Evolutionary conservation across 2,797 vertebrate genomes (phyloP).

Genomic region (Anomalospiza imberbis): DNA sequence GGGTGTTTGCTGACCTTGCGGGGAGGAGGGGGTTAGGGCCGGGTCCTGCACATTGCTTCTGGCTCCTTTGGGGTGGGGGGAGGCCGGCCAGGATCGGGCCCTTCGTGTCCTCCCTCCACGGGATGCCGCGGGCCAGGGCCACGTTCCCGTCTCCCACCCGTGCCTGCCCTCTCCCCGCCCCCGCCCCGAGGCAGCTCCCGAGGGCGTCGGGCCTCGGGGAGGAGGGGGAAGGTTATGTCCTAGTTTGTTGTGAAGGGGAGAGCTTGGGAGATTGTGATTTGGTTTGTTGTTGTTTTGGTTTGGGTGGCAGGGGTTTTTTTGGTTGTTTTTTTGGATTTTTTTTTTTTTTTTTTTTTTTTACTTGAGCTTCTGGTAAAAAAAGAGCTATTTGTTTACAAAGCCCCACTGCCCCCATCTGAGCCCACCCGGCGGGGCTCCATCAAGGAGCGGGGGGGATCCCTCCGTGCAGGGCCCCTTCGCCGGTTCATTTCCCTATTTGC

Average conservation of each 20-base stretch:
- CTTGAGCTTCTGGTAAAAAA: background rate
- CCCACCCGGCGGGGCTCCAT: background rate
- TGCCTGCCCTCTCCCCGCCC: background rate
- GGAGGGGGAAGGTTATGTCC: background rate
- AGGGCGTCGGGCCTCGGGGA: background rate
- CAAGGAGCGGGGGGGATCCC: background rate
- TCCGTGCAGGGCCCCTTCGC: background rate
- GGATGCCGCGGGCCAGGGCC: background rate
- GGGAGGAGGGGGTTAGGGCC: background rate
- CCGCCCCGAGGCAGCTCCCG: background rate
- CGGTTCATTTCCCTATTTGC: constrained; percentile 64
- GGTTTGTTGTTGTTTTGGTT: background rate
- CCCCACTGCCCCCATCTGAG: background rate
- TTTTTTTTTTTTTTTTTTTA: background rate
- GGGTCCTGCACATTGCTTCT: background rate
- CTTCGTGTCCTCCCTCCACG: background rate
- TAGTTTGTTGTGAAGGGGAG: background rate
- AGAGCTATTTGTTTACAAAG: constrained; percentile 24
- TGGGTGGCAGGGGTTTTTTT: background rate
- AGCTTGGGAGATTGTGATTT: background rate
- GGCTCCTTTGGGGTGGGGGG: background rate
- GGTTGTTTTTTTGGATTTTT: no score
- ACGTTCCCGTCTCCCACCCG: background rate
- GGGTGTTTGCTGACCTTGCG: background rate
- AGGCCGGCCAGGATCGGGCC: background rate